Percentiles rank a stretch among this genome's conserved stretches.
Conservation (phyloP, 2,797 vertebrate genomes). For the Esox masquinongy region DNA sequence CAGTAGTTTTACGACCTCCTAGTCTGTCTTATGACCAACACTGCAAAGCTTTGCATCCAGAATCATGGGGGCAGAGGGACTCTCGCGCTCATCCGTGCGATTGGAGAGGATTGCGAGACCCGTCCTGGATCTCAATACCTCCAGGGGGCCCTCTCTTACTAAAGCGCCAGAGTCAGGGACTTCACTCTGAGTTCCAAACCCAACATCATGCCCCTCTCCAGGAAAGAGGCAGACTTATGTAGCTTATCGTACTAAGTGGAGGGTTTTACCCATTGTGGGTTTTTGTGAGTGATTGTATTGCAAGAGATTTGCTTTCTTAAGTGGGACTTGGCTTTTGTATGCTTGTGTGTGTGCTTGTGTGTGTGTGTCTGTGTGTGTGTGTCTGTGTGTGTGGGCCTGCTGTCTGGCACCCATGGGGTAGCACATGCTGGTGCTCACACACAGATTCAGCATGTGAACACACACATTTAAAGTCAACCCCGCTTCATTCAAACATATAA, state of each 20-base stretch:
- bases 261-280: constrained; percentile 1
- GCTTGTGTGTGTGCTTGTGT: neutral
- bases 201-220: constrained; percentile 43
- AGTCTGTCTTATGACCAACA: too few species aligned
- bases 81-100: too few species aligned
- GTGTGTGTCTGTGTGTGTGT: neutral
- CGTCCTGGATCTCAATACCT: neutral
- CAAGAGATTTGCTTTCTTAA: constrained; percentile 35
- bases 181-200: constrained; percentile 23
- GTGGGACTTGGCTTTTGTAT: neutral
- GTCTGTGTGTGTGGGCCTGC: neutral
- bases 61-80: too few species aligned
- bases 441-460: too few species aligned
- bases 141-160: constrained; percentile 46
- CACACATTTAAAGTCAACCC: too few species aligned
- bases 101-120: too few species aligned
- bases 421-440: too few species aligned
- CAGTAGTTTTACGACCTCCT: too few species aligned
- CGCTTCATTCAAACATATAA: too few species aligned
- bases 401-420: too few species aligned
- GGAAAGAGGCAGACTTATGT: constrained; percentile 48
- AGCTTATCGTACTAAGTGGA: constrained; percentile 30
- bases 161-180: constrained; percentile 35
- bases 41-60: too few species aligned
- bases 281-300: constrained; percentile 27